Percentiles rank a stretch among this genome's conserved stretches.
Evolutionary conservation across 1,140 invertebrate species (phyloP).

Genomic region (Oryzaephilus surinamensis): DNA sequence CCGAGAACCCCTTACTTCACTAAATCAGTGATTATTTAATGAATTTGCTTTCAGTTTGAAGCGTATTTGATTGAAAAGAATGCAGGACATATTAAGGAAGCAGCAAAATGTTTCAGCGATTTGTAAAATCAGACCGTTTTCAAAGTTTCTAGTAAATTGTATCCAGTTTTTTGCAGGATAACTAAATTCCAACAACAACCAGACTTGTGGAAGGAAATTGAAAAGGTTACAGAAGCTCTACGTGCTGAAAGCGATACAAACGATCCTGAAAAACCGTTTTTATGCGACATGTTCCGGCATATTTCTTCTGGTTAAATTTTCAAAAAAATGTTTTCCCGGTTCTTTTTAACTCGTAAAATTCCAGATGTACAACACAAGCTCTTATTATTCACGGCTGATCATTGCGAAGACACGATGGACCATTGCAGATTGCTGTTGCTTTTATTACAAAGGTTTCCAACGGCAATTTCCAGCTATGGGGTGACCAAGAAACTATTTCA

Average conservation of each 20-base stretch:
- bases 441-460: constrained; percentile 69
- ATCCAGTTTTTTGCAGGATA: constrained; percentile 25
- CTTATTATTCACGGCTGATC: constrained; percentile 69
- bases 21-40: neutral
- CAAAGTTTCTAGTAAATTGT: constrained; percentile 6
- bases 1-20: neutral
- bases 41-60: constrained; percentile 49
- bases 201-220: constrained; percentile 69
- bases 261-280: constrained; percentile 42
- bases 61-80: constrained; percentile 72
- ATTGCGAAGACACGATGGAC: constrained; percentile 77
- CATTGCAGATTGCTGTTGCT: constrained; percentile 71
- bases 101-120: constrained; percentile 69
- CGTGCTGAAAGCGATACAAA: constrained; percentile 44
- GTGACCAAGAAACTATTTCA: constrained; percentile 39
- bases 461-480: constrained; percentile 63
- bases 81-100: constrained; percentile 66
- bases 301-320: constrained; percentile 25
- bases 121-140: constrained; percentile 31
- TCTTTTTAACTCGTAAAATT: constrained; percentile 34
- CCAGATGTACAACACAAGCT: constrained; percentile 65
- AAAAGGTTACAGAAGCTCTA: constrained; percentile 62
- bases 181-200: constrained; percentile 39
- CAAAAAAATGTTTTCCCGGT: neutral
- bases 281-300: constrained; percentile 41